These are phyloP conservation scores for Cyclina sinensis DNA, from an alignment of 1,140 invertebrate genomes.

Conservation along the genomic window DNA sequence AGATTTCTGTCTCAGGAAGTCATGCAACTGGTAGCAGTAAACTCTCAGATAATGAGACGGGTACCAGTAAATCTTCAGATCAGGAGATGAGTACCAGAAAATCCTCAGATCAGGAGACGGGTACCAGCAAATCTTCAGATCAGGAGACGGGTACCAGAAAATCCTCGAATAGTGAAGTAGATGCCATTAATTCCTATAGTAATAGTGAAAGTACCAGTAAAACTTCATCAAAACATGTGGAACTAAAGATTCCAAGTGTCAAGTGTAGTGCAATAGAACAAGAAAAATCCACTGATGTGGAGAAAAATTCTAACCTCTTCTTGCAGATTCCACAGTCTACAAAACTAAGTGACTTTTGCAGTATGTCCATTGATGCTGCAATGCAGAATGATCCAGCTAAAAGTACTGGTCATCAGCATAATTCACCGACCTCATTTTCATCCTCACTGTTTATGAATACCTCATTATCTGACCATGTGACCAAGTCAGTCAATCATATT, in stretches of 20 bases:
- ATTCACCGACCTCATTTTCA: conserved; percentile 66
- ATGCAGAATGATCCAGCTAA: conserved; percentile 27
- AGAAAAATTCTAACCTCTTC: conserved; percentile 69
- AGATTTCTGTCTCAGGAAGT: conserved; percentile 50
- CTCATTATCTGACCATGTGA: conserved; percentile 61
- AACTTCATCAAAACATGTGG: conserved; percentile 48
- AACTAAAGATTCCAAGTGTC: conserved; percentile 59
- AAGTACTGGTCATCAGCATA: neutral
- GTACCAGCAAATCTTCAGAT: neutral
- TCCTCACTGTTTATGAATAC: conserved; percentile 62
- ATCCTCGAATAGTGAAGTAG: neutral
- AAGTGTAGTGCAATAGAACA: conserved; percentile 67
- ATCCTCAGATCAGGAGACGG: neutral
- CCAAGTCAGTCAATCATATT: conserved; percentile 54
- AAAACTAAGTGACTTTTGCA: conserved; percentile 75
- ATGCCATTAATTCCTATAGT: neutral
- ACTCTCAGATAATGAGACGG: neutral
- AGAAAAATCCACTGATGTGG: conserved; percentile 17
- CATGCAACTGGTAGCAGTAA: conserved; percentile 2
- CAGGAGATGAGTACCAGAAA: neutral
- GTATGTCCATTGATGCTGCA: conserved; percentile 47
- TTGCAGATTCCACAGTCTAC: conserved; percentile 73
- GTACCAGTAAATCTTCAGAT: neutral
- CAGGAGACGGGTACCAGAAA: neutral
- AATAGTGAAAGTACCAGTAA: neutral